These are phyloP conservation scores for Sthenelais limicola DNA, from an alignment of 2,888 invertebrate genomes.

Conservation along the genomic window DNA sequence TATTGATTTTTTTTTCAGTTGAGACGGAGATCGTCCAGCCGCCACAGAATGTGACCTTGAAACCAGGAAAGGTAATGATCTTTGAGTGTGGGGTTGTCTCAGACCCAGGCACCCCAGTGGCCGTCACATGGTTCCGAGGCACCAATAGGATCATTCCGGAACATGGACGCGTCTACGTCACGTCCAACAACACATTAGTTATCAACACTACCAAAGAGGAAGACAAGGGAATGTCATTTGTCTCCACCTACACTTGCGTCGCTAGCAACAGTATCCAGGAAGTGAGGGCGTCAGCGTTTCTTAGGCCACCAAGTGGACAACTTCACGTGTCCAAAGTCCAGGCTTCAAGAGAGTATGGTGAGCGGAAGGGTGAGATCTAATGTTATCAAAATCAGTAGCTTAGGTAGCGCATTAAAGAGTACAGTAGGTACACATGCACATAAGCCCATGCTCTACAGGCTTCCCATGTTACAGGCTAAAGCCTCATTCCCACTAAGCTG, in stretches of 20 bases:
- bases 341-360: constrained; percentile 2
- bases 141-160: constrained; percentile 36
- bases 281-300: constrained; percentile 18
- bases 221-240: constrained; percentile 42
- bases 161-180: constrained; percentile 32
- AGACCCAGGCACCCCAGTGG: constrained; percentile 44
- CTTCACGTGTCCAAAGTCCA: too few species aligned
- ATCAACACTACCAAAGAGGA: constrained; percentile 41
- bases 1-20: too few species aligned
- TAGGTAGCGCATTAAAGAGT: too few species aligned
- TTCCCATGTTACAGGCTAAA: too few species aligned
- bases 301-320: constrained; percentile 41
- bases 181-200: constrained; percentile 39
- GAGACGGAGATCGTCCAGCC: constrained; percentile 3
- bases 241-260: constrained; percentile 43
- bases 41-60: constrained; percentile 41
- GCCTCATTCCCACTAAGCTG: too few species aligned
- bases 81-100: constrained; percentile 43
- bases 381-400: too few species aligned
- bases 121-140: constrained; percentile 39
- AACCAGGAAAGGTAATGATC: constrained; percentile 4
- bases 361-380: constrained; percentile 30
- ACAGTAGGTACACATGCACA: too few species aligned
- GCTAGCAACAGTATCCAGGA: constrained; percentile 40
- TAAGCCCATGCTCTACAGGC: too few species aligned